Evolutionary conservation across 1,140 invertebrate species (phyloP), one percentile per base, ranked within the genome.

Genomic region (Atta texana): DNA sequence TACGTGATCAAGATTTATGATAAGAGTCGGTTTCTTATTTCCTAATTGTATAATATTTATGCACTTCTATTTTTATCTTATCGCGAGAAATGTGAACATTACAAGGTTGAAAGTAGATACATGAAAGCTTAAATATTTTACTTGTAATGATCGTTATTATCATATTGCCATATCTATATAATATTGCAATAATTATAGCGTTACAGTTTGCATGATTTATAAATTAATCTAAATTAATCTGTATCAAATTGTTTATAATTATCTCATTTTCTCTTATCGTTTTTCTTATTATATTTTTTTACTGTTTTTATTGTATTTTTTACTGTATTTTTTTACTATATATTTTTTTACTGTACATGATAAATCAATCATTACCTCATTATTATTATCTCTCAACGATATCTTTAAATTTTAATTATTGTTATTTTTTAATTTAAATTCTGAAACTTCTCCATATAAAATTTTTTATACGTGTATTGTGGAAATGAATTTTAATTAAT

Each of bases 81-180:
- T 12, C 39, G n/a, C 10, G 8, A 31, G 55, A 57, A 28, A 69
- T 63, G 24, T 24, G 6, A 64, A 77, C 34, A 8, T 39, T 24
- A 28, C 28, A 64, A 74, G 31, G 16, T 55, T 55, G 64, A 81
- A 80, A 64, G 51, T 39, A 49, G 59, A 39, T 44, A 18, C 55
- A 18, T 44, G 21, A 85, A 61, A 31, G 49, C 39, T 72, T 90
- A 91, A 88, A 89, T 82, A 85, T 69, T 89, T 86, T 81, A 77
- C 80, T 86, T 68, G 72, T 24, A 78, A 49, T 71, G 86, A 89
- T 69, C 87, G 75, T 87, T 87, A 91, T 90, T 92, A 93, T 92
- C 92, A 34, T 64, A 24, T 21, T 77, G 49, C 68, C 44, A 87
- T 90, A 93, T 93, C 88, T 87, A 14, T 18, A 39, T n/a, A 49